phyloP scores from a whole-genome alignment of 2,888 invertebrate species.

The Pinctada fucata region DNA sequence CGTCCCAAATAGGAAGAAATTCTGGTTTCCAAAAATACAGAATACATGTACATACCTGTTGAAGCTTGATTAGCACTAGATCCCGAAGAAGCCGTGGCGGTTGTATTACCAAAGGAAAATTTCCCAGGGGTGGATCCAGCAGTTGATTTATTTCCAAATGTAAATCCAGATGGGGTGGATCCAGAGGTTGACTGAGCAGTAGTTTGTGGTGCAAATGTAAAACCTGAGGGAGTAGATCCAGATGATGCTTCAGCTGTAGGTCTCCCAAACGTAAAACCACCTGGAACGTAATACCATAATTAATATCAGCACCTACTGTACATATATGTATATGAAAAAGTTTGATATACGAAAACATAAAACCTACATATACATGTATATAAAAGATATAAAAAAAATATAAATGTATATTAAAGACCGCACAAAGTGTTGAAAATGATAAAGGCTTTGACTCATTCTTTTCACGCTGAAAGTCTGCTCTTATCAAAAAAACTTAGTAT shows the following conservation, averaged over 20 bases:
- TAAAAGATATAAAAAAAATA: no score
- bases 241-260: background rate
- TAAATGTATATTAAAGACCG: no score
- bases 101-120: background rate
- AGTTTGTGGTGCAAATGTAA: conserved; percentile 3
- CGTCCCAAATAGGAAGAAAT: background rate
- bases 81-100: background rate
- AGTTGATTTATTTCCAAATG: background rate
- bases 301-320: no score
- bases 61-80: background rate
- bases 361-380: no score
- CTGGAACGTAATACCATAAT: no score
- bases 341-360: no score
- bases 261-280: conserved; percentile 39
- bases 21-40: background rate
- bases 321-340: no score
- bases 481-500: no score
- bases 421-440: no score
- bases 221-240: no score
- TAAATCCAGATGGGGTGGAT: background rate
- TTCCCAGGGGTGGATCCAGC: conserved; percentile 15
- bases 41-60: conserved; percentile 3
- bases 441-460: no score
- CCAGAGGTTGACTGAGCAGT: conserved; percentile 38
- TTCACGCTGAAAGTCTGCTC: no score